These are phyloP conservation scores for Herpetotheres cachinnans DNA, from an alignment of 2,113 vertebrate species.

Conservation along the genomic window DNA sequence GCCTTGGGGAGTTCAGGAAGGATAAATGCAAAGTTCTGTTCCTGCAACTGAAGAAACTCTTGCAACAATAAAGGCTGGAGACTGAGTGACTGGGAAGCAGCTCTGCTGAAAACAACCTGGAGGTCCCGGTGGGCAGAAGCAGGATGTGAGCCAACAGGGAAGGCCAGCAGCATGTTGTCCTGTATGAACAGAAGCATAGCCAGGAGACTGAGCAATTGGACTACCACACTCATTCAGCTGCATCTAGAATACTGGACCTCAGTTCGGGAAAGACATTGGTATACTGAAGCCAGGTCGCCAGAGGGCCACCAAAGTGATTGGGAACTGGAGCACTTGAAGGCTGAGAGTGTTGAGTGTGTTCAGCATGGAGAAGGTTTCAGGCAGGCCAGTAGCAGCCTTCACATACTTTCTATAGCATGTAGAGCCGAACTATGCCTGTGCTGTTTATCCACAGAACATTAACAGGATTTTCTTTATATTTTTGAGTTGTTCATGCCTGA, in stretches of 20 bases:
- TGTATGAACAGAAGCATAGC: not conserved
- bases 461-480: not conserved
- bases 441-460: not conserved
- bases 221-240: rapidly evolving
- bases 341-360: not conserved
- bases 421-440: not conserved
- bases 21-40: not conserved
- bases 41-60: not conserved
- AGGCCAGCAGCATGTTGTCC: not conserved
- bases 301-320: not conserved
- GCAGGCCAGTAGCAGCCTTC: not conserved
- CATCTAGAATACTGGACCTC: not conserved
- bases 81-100: not conserved
- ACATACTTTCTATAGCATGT: not conserved
- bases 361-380: not conserved
- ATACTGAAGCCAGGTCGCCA: not conserved
- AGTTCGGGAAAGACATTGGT: not conserved
- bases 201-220: not conserved
- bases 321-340: not conserved
- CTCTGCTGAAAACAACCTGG: not conserved
- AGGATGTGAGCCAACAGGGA: not conserved
- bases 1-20: not conserved
- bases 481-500: not conserved
- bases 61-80: not conserved
- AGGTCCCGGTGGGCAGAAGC: not conserved